Evolutionary conservation across 37 sponge, comb jelly and placozoan species (phyloP), one percentile per base, ranked within the genome.

Genomic region (Cliona cf. orientalis): DNA sequence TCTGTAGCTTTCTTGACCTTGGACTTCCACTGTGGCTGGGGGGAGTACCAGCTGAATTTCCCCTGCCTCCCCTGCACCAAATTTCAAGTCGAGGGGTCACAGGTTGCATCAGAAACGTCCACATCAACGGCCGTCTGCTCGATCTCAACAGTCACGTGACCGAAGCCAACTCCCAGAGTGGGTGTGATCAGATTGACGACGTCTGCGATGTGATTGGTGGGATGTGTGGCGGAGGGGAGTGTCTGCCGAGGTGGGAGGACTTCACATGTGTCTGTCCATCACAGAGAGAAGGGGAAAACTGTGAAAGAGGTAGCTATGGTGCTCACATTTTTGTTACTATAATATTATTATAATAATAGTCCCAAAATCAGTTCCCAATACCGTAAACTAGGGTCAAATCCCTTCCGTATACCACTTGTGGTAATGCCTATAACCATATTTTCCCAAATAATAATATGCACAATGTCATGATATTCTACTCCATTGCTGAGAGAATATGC

Each of bases 11-110:
- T n/a, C 79, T 89, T 1, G 80, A 89, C 53, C 79, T 89, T 62
- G 89, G 89, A 26, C 73, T 89, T 38, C 89, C 89, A 43, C 84
- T 89, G 55, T 89, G 89, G 89, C 5, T 89, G 9, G 89, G 89
- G 3, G 89, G 89, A 38, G 84, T 72, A 25, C 89, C 89, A 43
- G 32, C 23, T 49, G 23, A 42, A 31, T 25, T 31, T 23, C 43
- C 66, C 22, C 14, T 37, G 26, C 22, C 40, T 28, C 21, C 72
- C 25, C 17, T 4, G 37, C 65, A 46, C 33, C 74, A 44, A 9
- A 42, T 77, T 37, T 14, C 53, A 28, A 76, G 64, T 61, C 38
- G 25, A 1, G 84, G 83, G 28, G 72, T 89, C 60, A 63, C 82
- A 31, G 84, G 66, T n/a, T 89, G 89, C 45, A 42, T 89, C n/a